These are phyloP conservation scores for Enchytraeus crypticus DNA, from an alignment of 2,888 invertebrate species.

Conservation along the genomic window DNA sequence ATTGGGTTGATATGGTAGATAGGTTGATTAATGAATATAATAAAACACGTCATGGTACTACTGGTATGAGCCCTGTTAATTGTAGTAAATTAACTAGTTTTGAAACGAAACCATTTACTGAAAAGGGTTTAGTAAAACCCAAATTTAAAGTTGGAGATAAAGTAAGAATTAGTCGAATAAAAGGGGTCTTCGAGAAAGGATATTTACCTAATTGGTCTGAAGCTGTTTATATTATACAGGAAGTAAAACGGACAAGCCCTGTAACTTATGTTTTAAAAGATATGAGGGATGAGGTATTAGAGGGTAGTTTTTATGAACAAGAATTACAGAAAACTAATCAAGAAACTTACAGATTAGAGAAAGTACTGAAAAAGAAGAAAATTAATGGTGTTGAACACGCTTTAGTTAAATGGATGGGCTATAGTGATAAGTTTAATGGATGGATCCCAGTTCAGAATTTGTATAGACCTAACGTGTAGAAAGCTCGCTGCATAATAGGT, in stretches of 20 bases:
- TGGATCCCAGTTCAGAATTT: neutral
- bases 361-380: neutral
- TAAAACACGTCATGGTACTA: neutral
- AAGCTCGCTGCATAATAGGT: too few species aligned
- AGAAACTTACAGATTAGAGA: neutral
- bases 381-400: neutral
- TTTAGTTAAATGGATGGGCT: neutral
- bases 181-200: neutral
- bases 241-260: neutral
- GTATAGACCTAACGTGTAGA: neutral
- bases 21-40: neutral
- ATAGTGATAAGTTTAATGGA: neutral
- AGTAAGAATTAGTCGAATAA: constrained; percentile 1
- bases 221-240: neutral
- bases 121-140: neutral
- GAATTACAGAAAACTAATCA: neutral
- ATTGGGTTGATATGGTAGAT: neutral
- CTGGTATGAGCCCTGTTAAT: neutral
- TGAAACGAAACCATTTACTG: neutral
- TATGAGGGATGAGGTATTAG: neutral
- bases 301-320: neutral
- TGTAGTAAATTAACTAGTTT: neutral
- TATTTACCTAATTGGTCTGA: constrained; percentile 2
- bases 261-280: constrained; percentile 1
- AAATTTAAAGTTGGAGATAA: neutral